These are phyloP conservation scores for Caenorhabditis wallacei DNA, from an alignment of 2,888 invertebrate genomes.

Conservation along the genomic window DNA sequence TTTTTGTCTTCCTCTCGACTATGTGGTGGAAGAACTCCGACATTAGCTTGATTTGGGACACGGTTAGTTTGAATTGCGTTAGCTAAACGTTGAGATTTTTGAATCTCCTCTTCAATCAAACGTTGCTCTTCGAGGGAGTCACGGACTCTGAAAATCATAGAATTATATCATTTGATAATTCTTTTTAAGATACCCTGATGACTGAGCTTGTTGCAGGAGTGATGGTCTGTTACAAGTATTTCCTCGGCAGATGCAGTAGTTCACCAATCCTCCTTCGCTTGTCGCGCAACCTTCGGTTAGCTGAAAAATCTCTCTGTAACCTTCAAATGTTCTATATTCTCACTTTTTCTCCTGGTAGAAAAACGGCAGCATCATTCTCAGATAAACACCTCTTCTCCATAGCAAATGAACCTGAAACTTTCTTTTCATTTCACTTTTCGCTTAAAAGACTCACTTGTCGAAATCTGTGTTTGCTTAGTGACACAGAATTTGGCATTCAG, in stretches of 20 bases:
- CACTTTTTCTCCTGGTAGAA: conserved; percentile 75
- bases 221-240: conserved; percentile 74
- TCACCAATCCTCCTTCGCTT: conserved; percentile 77
- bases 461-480: conserved; percentile 78
- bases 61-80: conserved; percentile 41
- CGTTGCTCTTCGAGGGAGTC: conserved; percentile 66
- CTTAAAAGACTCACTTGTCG: conserved; percentile 63
- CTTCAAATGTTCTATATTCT: not conserved
- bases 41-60: conserved; percentile 52
- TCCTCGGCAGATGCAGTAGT: conserved; percentile 77
- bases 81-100: conserved; percentile 31
- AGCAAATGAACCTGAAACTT: conserved; percentile 72
- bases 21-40: conserved; percentile 48
- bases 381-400: conserved; percentile 78
- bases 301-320: conserved; percentile 8
- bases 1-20: conserved; percentile 20
- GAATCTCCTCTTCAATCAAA: conserved; percentile 51
- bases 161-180: too few relatives aligned
- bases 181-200: conserved; percentile 56
- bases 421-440: not conserved
- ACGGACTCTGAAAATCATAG: conserved; percentile 58
- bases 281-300: conserved; percentile 73
- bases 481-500: conserved; percentile 67
- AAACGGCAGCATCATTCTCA: conserved; percentile 67
- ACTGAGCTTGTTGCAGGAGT: conserved; percentile 73